These are phyloP conservation scores for Zoanthus sociatus DNA, from an alignment of 92 coral and sea anemone genomes.

Conservation along the genomic window DNA sequence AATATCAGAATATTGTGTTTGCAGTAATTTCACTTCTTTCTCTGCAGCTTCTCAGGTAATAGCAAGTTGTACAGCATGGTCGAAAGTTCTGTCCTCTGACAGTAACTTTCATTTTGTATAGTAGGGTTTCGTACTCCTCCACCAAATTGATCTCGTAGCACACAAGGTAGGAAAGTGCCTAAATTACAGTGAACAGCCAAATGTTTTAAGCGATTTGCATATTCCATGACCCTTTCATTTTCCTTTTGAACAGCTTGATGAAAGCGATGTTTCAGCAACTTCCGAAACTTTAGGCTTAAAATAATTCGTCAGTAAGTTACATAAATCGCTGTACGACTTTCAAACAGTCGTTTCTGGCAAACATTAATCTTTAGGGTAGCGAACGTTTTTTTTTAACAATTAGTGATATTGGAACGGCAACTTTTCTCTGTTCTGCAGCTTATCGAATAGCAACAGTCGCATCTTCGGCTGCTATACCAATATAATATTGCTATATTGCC, in stretches of 20 bases:
- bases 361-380: too few relatives aligned
- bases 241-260: slow-evolving; percentile 50
- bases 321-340: slow-evolving; percentile 37
- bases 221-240: slow-evolving; percentile 59
- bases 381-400: too few relatives aligned
- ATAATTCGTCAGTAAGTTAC: slow-evolving; percentile 2
- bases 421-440: slow-evolving; percentile 32
- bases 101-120: slow-evolving; percentile 44
- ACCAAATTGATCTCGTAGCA: slow-evolving; percentile 57
- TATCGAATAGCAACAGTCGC: slow-evolving; percentile 3
- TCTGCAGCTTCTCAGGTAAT: slow-evolving; percentile 51
- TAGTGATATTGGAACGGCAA: slow-evolving; percentile 19
- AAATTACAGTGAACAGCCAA: slow-evolving; percentile 51
- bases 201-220: slow-evolving; percentile 43
- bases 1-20: neutral
- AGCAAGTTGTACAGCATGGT: slow-evolving; percentile 59
- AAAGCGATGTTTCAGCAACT: slow-evolving; percentile 60
- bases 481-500: neutral
- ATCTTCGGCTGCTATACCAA: slow-evolving; percentile 16
- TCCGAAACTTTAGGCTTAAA: slow-evolving; percentile 58
- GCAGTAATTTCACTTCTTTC: slow-evolving; percentile 12
- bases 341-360: neutral
- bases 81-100: slow-evolving; percentile 63
- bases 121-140: slow-evolving; percentile 46
- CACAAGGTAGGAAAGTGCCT: slow-evolving; percentile 26